Evolutionary conservation across 2,888 invertebrate genomes (phyloP).

Genomic region (Chironomus riparius): DNA sequence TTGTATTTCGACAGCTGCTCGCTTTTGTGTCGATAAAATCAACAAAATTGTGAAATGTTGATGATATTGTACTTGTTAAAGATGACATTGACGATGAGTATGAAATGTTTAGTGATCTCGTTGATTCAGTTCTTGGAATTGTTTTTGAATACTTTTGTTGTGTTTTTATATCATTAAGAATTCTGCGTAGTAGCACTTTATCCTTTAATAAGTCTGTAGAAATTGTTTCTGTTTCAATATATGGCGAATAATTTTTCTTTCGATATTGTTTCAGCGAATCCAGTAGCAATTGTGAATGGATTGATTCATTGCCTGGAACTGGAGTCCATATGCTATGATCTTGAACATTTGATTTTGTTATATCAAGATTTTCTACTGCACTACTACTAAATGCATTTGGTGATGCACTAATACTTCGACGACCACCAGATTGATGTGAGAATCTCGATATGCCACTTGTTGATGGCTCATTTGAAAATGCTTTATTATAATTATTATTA

Average conservation of each 20-base stretch:
- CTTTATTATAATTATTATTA: background rate
- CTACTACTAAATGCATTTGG: background rate
- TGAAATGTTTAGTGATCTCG: conserved; percentile 39
- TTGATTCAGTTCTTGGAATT: conserved; percentile 33
- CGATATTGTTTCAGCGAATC: conserved; percentile 23
- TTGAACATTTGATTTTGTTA: conserved; percentile 20
- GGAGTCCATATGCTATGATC: conserved; percentile 25
- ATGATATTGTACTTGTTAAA: conserved; percentile 27
- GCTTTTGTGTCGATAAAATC: conserved; percentile 24
- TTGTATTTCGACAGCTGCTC: conserved; percentile 12
- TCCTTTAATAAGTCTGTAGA: conserved; percentile 65
- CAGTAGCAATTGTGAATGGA: conserved; percentile 11
- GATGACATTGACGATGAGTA: conserved; percentile 35
- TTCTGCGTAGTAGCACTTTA: conserved; percentile 60
- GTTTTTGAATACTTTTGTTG: conserved; percentile 41
- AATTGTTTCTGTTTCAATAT: conserved; percentile 52
- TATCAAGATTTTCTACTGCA: conserved; percentile 9
- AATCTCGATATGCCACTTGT: conserved; percentile 7
- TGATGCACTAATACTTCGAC: background rate
- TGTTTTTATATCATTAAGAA: conserved; percentile 63
- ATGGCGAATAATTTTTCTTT: conserved; percentile 25
- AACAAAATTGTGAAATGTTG: conserved; percentile 24
- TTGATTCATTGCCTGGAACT: conserved; percentile 13
- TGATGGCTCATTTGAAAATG: background rate
- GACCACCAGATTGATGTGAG: background rate